These are phyloP conservation scores for Herpailurus yagouaroundi DNA, from an alignment of 2,113 vertebrate genomes.

Conservation along the genomic window DNA sequence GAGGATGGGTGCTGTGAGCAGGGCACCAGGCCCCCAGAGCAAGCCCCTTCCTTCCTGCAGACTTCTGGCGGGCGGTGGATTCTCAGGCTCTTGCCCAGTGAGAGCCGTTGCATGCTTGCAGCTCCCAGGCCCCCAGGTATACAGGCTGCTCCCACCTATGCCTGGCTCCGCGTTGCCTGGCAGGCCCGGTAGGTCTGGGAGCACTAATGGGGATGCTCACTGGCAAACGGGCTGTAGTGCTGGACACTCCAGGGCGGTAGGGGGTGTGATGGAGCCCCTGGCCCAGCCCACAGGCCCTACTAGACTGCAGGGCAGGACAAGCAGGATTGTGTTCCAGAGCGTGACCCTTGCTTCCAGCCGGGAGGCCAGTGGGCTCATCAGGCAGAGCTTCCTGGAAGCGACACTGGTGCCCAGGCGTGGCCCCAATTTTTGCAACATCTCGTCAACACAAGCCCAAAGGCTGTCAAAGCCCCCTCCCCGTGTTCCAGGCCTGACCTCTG, in stretches of 20 bases:
- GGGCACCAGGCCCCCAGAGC: neutral
- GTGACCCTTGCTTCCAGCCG: neutral
- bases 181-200: neutral
- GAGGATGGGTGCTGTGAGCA: neutral
- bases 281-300: neutral
- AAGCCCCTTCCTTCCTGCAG: constrained; percentile 25
- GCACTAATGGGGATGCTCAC: neutral
- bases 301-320: too few relatives aligned
- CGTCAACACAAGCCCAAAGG: neutral
- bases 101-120: neutral
- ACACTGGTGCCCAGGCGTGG: neutral
- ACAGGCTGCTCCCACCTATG: neutral
- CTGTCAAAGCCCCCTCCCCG: accelerated
- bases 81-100: neutral
- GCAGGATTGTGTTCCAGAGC: neutral
- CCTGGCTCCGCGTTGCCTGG: neutral
- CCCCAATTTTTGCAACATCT: neutral
- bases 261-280: neutral
- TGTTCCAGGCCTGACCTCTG: constrained; percentile 49
- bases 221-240: neutral
- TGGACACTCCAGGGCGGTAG: neutral
- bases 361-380: neutral
- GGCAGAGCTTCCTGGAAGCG: neutral
- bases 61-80: neutral
- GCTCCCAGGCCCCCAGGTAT: neutral